phyloP scores from a whole-genome alignment of 1,140 invertebrate genomes.

The Hyles euphorbiae region DNA sequence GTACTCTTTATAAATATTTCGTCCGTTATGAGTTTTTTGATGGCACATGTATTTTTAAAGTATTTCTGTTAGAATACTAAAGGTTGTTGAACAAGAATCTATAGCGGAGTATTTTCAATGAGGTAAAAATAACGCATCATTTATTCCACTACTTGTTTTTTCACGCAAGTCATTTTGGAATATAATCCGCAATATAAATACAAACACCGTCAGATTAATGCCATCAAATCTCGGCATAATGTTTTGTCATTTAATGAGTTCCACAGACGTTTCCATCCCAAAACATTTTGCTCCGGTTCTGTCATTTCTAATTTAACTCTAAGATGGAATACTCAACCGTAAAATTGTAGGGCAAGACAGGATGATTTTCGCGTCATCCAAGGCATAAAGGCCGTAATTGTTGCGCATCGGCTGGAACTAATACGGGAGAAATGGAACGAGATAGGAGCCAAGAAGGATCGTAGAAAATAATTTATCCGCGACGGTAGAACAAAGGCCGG shows the following conservation, averaged over 20 bases:
- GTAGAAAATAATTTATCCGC: conserved; percentile 55
- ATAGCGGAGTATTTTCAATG: no score
- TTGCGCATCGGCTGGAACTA: conserved; percentile 72
- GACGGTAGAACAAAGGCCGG: conserved; percentile 58
- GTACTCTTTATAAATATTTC: no score
- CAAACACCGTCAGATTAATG: no score
- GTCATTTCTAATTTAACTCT: conserved; percentile 41
- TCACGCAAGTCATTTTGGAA: no score
- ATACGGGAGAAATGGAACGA: conserved; percentile 68
- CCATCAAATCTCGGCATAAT: neutral
- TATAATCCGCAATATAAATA: no score
- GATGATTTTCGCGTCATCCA: conserved; percentile 70
- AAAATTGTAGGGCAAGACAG: conserved; percentile 61
- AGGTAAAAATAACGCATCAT: no score
- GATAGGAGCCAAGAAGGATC: conserved; percentile 63
- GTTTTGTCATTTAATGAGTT: neutral
- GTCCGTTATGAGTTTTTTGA: no score
- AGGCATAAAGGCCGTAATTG: conserved; percentile 69
- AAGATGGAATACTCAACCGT: conserved; percentile 54
- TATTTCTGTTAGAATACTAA: no score
- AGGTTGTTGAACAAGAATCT: no score
- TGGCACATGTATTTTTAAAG: no score
- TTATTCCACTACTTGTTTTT: no score
- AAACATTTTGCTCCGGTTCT: conserved; percentile 19
- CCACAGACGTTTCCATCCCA: conserved; percentile 4